Conservation (phyloP, 2,113 vertebrate species). For the Bufo gargarizans region DNA sequence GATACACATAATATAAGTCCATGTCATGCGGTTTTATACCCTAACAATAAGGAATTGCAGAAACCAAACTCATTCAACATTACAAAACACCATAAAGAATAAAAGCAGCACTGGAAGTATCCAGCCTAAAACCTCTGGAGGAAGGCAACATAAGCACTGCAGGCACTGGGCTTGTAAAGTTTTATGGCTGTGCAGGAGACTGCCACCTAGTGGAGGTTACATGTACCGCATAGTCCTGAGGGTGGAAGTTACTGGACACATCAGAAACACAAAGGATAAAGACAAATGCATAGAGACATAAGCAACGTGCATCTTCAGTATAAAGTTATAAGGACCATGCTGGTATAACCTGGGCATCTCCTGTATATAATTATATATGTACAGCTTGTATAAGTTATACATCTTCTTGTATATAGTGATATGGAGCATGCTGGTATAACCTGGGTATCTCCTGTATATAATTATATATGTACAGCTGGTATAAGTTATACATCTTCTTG, state of each 20-base stretch:
- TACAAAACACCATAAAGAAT: constrained; percentile 7
- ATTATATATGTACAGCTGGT: too few species aligned
- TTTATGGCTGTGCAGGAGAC: neutral
- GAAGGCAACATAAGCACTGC: neutral
- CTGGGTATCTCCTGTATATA: too few species aligned
- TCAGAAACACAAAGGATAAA: too few species aligned
- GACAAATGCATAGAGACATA: neutral
- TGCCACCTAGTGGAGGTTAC: constrained; percentile 26
- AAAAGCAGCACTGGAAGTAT: neutral
- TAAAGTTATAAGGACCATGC: neutral
- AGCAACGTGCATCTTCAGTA: neutral
- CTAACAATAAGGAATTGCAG: neutral
- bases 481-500: too few species aligned
- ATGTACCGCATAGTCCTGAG: neutral
- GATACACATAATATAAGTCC: neutral
- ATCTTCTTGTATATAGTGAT: neutral
- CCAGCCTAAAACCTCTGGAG: constrained; percentile 26
- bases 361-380: constrained; percentile 11
- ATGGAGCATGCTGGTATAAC: too few species aligned
- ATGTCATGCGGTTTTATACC: neutral
- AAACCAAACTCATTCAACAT: neutral
- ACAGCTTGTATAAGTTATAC: neutral
- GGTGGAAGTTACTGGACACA: neutral
- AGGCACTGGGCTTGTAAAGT: neutral
- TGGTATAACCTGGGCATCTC: neutral